Base-by-base conservation (phyloP, 2,797 vertebrate species). In the Odontamblyopus lacepedii region DNA sequence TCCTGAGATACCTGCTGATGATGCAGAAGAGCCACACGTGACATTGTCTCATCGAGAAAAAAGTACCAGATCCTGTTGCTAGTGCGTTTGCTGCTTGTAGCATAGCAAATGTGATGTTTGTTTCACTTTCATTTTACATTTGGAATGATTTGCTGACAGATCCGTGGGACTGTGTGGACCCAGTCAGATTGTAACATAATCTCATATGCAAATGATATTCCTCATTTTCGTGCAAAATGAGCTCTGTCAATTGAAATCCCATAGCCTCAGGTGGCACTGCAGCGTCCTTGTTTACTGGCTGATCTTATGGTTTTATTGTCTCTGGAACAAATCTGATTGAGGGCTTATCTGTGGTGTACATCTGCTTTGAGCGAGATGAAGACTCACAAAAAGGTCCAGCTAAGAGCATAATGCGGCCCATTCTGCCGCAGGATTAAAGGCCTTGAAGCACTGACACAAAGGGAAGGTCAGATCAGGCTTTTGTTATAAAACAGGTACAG, bases 241-340 rank as follows among this genome's bases (percentile, higher is more conserved):
- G 18, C 11, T 44, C 75, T 72, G 56, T 61, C 83, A 85, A 87
- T 88, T 89, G 83, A 91, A 86, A 82, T 48, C 70, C 29, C 89
- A 35, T 80, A 78, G 87, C 80, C 88, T 88, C 85, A 87, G 90
- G 88, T 91, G 86, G 80, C 44, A 26, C n/a, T 6, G 67, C 73
- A 1, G 2, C 65, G 55, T 74, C 74, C 86, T 84, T 0, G 71
- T 91, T 86, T 86, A 88, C 86, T 83, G 78, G 76, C 72, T 15
- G 4, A 71, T 48, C 67, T 82, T 67, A 69, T 72, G 29, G 75
- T 74, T 79, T 83, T 84, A 83, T 83, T 81, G 80, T 78, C 61
- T 62, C 74, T 55, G 73, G 75, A 73, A n/a, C 73, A 51, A 12
- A 67, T 63, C 76, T 69, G 51, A 64, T 35, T 76, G 69, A 69